Base-by-base conservation (phyloP, 2,888 invertebrate genomes). In the Leuctra nigra region DNA sequence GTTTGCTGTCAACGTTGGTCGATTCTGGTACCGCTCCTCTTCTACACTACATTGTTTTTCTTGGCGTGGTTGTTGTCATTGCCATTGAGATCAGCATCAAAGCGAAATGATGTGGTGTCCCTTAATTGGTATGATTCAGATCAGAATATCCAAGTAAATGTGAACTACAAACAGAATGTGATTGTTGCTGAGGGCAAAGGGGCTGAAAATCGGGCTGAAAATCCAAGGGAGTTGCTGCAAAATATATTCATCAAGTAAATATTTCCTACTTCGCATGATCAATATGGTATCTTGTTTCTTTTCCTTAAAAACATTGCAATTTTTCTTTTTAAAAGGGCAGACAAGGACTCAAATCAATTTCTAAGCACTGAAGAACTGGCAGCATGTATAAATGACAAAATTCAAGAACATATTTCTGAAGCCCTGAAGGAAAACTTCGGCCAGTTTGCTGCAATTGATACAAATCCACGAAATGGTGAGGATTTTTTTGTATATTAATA, bases 351-450 rank as follows among this genome's bases (percentile, higher is more conserved):
- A 38, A 80, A 83, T 64, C 70, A 73, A 2, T 73, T 75, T 46
- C 66, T 86, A 46, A 79, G 78, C 61, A 77, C 80, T 18, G 77
- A 77, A 61, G 86, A 86, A 68, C 64, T 86, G 54, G 76, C 83
- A 1, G 73, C 75, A 61, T 85, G 84, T 76, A 86, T 87, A 25
- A 78, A 83, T 61, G 70, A 72, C 13, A 82, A 82, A 70, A 84
- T 86, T 46, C 78, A 80, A 29, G 81, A 84, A 57, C 86, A 87
- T 66, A 83, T 86, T 61, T 77, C 81, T 24, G 75, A 78, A 56
- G 84, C 86, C 0, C 77, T 85, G 62, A 74, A 78, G 66, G 80
- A 80, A 64, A 86, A 86, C 70, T 80, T 81, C 54, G 78, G 79
- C 0, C 71, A 84, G 16, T 87, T 86, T 65, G 77, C 79, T 18